Conservation (phyloP, 2,113 vertebrate species). For the Phalacrocorax aristotelis region DNA sequence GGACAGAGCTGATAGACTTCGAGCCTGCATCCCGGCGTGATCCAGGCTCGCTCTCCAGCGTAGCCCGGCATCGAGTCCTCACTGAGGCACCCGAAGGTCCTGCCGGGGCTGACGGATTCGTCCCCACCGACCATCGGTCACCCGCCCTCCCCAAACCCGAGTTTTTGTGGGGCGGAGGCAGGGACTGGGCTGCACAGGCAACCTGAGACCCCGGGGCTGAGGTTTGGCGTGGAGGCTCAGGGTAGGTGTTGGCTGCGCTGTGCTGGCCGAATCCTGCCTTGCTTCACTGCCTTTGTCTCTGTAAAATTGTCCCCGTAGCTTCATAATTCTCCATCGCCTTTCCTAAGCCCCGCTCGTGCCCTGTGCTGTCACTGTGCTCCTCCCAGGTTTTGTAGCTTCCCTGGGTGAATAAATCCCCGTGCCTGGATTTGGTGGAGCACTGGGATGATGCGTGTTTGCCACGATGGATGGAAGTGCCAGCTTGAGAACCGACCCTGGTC, state of each 20-base stretch:
- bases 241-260: neutral
- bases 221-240: neutral
- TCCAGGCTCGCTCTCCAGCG: neutral
- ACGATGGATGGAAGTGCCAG: rapidly evolving
- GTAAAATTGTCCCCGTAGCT: neutral
- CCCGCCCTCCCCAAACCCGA: neutral
- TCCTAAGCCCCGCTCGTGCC: neutral
- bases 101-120: neutral
- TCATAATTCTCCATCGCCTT: rapidly evolving
- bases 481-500: neutral
- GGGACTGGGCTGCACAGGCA: neutral
- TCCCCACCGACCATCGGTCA: neutral
- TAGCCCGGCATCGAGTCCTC: neutral
- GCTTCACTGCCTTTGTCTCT: neutral
- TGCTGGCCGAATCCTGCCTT: neutral
- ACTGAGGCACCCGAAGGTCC: neutral
- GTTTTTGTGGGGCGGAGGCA: neutral
- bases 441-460: neutral
- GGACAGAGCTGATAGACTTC: neutral
- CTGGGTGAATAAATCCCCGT: neutral
- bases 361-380: rapidly evolving
- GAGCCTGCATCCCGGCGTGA: rapidly evolving
- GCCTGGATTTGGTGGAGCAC: neutral
- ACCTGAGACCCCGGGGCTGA: neutral
- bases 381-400: neutral